A percentile compares a stretch with the other conserved stretches of the same genome.
phyloP scores from a whole-genome alignment of 2,113 vertebrate species.

The Limnothrissa miodon region DNA sequence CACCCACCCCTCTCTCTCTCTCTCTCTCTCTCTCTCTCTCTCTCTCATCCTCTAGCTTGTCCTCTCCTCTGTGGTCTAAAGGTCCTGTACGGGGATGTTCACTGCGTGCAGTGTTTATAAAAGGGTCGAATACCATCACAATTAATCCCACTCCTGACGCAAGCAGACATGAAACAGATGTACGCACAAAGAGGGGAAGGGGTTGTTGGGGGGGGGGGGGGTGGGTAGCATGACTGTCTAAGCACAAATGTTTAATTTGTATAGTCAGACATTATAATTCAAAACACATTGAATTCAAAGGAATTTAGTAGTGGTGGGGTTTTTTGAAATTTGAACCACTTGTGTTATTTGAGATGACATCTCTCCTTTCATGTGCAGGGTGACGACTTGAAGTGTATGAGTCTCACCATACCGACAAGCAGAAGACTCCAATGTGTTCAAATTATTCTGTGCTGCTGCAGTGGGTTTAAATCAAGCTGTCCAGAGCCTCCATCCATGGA shows the following conservation, averaged over 20 bases:
- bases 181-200: constrained; percentile 15
- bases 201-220: not conserved
- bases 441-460: not conserved
- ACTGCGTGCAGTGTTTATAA: constrained; percentile 32
- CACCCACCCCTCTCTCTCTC: not conserved
- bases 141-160: constrained; percentile 35
- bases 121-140: constrained; percentile 29
- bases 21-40: constrained; percentile 11
- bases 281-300: constrained; percentile 16
- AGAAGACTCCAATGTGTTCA: not conserved
- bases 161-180: constrained; percentile 37
- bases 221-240: not conserved
- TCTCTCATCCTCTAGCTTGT: not conserved
- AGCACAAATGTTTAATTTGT: not conserved
- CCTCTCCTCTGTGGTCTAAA: constrained; percentile 17
- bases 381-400: not conserved
- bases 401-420: not conserved
- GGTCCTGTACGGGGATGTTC: constrained; percentile 19
- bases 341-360: constrained; percentile 9
- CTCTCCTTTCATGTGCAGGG: not conserved
- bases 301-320: not conserved
- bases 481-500: not conserved
- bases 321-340: not conserved
- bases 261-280: constrained; percentile 15
- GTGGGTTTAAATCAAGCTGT: not conserved